Percentiles rank a stretch among this genome's conserved stretches.
phyloP scores from a whole-genome alignment of 2,888 invertebrate genomes.

The Drosophila picticornis region DNA sequence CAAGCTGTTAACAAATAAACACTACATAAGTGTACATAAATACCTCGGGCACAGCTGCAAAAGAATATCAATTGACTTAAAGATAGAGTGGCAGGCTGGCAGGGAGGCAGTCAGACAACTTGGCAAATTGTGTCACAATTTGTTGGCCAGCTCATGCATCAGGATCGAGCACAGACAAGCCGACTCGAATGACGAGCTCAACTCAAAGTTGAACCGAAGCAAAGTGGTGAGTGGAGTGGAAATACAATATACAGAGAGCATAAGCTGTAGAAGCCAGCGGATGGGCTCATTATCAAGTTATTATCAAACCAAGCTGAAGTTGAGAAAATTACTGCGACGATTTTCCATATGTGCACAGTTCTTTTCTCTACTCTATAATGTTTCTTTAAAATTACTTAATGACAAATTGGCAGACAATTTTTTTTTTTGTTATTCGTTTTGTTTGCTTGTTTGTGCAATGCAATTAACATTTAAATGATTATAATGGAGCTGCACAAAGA shows the following conservation, averaged over 20 bases:
- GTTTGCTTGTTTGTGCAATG: conserved; percentile 39
- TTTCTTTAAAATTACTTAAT: conserved; percentile 55
- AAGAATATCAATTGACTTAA: conserved; percentile 35
- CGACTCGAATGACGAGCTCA: conserved; percentile 20
- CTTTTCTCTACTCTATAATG: conserved; percentile 27
- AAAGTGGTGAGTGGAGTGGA: not conserved
- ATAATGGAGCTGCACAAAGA: conserved; percentile 59
- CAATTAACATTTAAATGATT: conserved; percentile 71
- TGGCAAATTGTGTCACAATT: conserved; percentile 65
- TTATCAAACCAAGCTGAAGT: conserved; percentile 58
- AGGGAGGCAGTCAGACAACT: not conserved
- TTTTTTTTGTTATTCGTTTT: conserved; percentile 34
- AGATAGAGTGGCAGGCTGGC: conserved; percentile 1
- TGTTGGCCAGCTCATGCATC: conserved; percentile 62
- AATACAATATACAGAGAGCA: conserved; percentile 18
- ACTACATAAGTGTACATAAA: conserved; percentile 56
- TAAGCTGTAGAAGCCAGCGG: conserved; percentile 48
- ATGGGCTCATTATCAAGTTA: conserved; percentile 73
- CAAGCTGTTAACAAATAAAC: conserved; percentile 64
- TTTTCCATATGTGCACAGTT: conserved; percentile 46
- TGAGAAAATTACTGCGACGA: conserved; percentile 46
- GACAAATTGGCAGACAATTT: conserved; percentile 61
- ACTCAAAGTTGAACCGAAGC: conserved; percentile 3
- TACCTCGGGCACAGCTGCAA: conserved; percentile 59
- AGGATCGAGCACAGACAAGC: conserved; percentile 24